Base-by-base conservation (phyloP, 1,140 invertebrate genomes). In the Stenopsyche tienmushanensis region DNA sequence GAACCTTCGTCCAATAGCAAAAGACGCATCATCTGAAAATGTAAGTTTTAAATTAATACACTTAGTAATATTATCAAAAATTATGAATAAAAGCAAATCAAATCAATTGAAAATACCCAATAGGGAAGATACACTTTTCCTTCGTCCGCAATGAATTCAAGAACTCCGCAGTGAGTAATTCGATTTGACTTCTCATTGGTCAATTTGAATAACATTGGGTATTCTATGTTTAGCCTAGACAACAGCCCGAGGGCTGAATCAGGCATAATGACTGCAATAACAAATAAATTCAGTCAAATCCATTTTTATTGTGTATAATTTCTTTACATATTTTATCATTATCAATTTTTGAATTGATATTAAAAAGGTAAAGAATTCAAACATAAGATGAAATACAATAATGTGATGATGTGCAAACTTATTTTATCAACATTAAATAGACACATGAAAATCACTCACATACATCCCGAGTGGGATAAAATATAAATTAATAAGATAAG, bases 101-200 rank as follows among this genome's bases (percentile, higher is more conserved):
- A n/a, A n/a, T n/a, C n/a, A n/a, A n/a, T n/a, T 34, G 21, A 18
- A 50, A 18, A 21, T 81, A 95, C 92, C 97, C 97, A 99, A 76
- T 96, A 92, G 21, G 97, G 97, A 68, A 99, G 83, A 79, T 98
- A 99, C 50, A 97, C 93, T 83, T 94, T 94, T 53, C 96, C 97
- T 82, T 99, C 98, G 78, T 99, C 97, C 2, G 97, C 97, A 5
- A 99, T 94, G 85, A 99, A 99, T 79, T 99, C 98, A 49, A 99
- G 76, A 0, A 99, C 98, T 66, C 98, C 98, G 82, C 94, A 97
- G 77, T 99, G 98, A 9, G 97, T 98, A 10, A 90, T 83, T 71
- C 94, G 82, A 67, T 90, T 89, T 3, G 88, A 89, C 72, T 90
- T 91, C 69, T 88, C 88, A 76, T 99, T 99, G 26, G 88, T 94